Conservation (phyloP, 1,140 invertebrate species). For the Brachionus calyciflorus region DNA sequence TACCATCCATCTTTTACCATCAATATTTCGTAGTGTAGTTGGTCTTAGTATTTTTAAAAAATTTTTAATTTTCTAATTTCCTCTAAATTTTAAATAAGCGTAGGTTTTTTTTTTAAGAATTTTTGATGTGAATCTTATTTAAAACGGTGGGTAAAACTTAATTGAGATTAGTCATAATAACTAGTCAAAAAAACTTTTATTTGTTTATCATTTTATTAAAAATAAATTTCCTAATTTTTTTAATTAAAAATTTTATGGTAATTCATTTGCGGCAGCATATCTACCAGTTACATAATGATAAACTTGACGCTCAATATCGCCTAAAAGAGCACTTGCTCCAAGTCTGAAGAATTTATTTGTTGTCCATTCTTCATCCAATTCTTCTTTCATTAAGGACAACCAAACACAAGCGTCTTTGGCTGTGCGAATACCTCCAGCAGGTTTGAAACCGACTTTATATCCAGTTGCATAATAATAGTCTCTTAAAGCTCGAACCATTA, state of each 20-base stretch:
- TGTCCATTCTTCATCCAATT: constrained; percentile 83
- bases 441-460: constrained; percentile 83
- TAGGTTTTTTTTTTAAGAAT: too few relatives aligned
- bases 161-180: too few relatives aligned
- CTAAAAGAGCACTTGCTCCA: constrained; percentile 83
- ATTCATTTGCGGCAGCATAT: constrained; percentile 56
- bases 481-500: constrained; percentile 89
- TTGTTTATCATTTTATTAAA: too few relatives aligned
- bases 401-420: constrained; percentile 79
- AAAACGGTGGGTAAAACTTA: too few relatives aligned
- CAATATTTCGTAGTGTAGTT: too few relatives aligned
- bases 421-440: constrained; percentile 90
- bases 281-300: constrained; percentile 61
- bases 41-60: too few relatives aligned
- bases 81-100: too few relatives aligned
- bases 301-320: constrained; percentile 65
- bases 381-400: constrained; percentile 77
- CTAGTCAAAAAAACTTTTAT: too few relatives aligned
- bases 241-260: constrained; percentile 55
- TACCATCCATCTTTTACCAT: too few relatives aligned
- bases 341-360: constrained; percentile 80
- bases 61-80: too few relatives aligned
- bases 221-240: background rate
- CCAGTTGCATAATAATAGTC: constrained; percentile 73
- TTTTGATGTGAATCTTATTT: too few relatives aligned